Base-by-base conservation (phyloP, 2,888 invertebrate genomes). In the Sphaerophoria rueppellii region DNA sequence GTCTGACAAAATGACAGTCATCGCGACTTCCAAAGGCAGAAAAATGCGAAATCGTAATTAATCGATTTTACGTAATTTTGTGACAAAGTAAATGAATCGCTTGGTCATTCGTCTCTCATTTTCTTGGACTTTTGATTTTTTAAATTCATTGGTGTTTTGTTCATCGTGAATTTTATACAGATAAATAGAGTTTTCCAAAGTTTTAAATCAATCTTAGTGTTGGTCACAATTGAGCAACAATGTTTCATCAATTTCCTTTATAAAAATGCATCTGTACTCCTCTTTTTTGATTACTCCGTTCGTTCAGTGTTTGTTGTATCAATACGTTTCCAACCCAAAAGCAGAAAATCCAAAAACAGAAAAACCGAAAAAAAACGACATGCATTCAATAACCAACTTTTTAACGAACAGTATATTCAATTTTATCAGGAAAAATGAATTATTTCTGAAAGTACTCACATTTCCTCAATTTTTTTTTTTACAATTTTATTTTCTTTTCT, bases 81-180 rank as follows among this genome's bases (percentile, higher is more conserved):
- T 72, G 75, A 80, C 75, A 67, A 83, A 80, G 80, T 83, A 72
- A 80, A 80, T 72, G 60, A 57, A 69, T 80, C 73, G 63, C n/a
- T 65, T 65, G 46, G 37, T 46, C 54, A 40, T 69, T 67, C 40
- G 1, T 58, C 9, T 12, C 4, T 48, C n/a, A 43, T 55, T 58
- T 50, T 32, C 0, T 14, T 34, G n/a, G 37, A 9, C 34, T 40
- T 72, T 77, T 32, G 40, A 46, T 63, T 14, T 48, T 63, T 48
- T 63, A 34, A 57, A 4, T 6, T 6, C n/a, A 3, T 57, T 37
- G 7, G 4, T 35, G n/a, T 58, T 57, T 35, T n/a, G 9, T 37
- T 11, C 32, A 12, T 6, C 12, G 1, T 75, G 2, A 43, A 7
- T 43, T 43, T 43, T 43, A 6, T 43, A 9, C 40, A 11, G 4